Evolutionary conservation across 2,113 vertebrate genomes (phyloP).

Genomic region (Leptobrachium ailaonicum): DNA sequence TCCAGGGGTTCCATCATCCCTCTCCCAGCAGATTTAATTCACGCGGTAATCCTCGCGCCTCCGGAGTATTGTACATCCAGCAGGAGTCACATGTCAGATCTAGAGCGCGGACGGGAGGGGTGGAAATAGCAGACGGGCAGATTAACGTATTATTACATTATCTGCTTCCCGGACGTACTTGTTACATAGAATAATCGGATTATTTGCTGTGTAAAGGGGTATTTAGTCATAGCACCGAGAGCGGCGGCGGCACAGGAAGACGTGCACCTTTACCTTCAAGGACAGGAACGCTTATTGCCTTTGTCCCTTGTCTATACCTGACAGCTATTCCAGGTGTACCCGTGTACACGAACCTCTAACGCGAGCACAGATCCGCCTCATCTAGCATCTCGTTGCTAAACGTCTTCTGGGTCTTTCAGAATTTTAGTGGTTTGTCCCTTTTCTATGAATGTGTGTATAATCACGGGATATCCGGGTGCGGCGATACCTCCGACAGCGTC

Average conservation of each 20-base stretch:
- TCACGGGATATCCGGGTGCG: too few relatives aligned
- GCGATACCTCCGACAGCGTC: too few relatives aligned
- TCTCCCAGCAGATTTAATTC: background rate
- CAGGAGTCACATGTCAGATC: constrained; percentile 23
- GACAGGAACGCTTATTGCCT: background rate
- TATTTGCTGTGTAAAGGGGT: constrained; percentile 33
- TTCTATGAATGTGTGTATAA: too few relatives aligned
- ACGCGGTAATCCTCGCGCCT: constrained; percentile 16
- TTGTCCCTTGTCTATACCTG: too few relatives aligned
- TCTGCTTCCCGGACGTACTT: constrained; percentile 37
- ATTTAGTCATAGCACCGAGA: background rate
- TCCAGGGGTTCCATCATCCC: too few relatives aligned
- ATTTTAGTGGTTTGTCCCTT: too few relatives aligned
- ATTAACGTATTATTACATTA: constrained; percentile 44
- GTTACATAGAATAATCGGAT: constrained; percentile 30
- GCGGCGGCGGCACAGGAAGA: background rate
- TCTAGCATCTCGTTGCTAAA: too few relatives aligned
- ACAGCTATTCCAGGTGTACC: too few relatives aligned
- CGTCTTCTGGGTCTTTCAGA: too few relatives aligned
- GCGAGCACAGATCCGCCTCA: too few relatives aligned
- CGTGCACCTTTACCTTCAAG: background rate
- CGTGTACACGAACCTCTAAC: too few relatives aligned
- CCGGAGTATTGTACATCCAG: constrained; percentile 5
- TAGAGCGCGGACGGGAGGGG: background rate
- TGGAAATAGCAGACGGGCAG: background rate